These are phyloP conservation scores for Chrysomallon squamiferum DNA, from an alignment of 1,140 invertebrate species.

Conservation along the genomic window DNA sequence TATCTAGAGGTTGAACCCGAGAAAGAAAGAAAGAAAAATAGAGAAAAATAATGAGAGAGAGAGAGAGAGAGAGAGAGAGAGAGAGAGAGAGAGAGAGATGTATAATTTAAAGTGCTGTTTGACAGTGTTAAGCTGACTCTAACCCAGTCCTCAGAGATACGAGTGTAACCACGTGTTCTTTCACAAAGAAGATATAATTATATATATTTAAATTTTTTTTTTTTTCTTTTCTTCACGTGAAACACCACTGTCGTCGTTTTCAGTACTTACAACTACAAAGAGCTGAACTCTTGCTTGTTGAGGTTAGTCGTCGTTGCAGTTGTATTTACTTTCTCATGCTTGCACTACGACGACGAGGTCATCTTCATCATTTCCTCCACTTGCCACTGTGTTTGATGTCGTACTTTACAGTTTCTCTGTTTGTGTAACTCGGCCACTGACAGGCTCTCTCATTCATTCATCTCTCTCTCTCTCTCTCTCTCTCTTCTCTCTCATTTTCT, in stretches of 20 bases:
- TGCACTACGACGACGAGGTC: too few relatives aligned
- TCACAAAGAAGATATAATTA: not conserved
- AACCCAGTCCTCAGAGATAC: not conserved
- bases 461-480: too few relatives aligned
- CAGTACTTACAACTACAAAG: not conserved
- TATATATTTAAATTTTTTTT: not conserved
- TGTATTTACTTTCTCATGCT: too few relatives aligned
- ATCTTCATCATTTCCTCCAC: too few relatives aligned
- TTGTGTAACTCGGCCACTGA: too few relatives aligned
- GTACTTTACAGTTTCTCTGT: too few relatives aligned
- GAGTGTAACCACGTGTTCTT: not conserved
- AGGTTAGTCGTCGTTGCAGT: not conserved
- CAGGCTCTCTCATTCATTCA: too few relatives aligned
- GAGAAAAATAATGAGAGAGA: not conserved
- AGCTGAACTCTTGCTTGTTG: not conserved
- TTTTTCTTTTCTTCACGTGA: not conserved
- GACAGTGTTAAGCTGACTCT: not conserved
- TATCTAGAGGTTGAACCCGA: not conserved
- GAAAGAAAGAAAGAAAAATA: too few relatives aligned
- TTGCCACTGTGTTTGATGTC: too few relatives aligned
- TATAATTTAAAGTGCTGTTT: not conserved
- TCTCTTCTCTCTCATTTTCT: too few relatives aligned
- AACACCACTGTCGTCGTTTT: not conserved
- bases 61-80: slow-evolving; percentile 1
- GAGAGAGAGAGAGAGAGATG: not conserved